Percentiles rank a stretch among this genome's conserved stretches.
phyloP scores from a whole-genome alignment of 2,113 vertebrate species.

The Tetrao urogallus region DNA sequence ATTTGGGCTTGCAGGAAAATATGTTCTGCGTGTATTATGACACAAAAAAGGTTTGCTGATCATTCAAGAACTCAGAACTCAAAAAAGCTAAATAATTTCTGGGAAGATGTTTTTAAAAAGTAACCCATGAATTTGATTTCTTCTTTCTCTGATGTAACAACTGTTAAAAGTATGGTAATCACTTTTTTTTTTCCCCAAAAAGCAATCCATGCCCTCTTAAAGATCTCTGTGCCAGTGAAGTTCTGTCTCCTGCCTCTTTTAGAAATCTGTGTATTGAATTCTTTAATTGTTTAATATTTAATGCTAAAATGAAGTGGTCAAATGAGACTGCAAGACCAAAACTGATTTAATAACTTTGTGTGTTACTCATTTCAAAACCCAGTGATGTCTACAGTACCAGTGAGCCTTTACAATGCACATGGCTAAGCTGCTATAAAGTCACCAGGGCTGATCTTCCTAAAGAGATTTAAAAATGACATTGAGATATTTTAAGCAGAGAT shows the following conservation, averaged over 20 bases:
- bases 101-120: conserved; percentile 3
- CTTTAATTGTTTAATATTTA: conserved; percentile 42
- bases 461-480: conserved; percentile 71
- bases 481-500: conserved; percentile 71
- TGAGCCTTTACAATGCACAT: conserved; percentile 60
- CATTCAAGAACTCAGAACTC: not conserved
- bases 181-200: not conserved
- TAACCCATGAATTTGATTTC: conserved; percentile 8
- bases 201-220: not conserved
- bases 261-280: conserved; percentile 34
- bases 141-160: conserved; percentile 12
- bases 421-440: conserved; percentile 70
- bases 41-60: conserved; percentile 4
- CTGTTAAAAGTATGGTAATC: conserved; percentile 18
- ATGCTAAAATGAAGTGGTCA: conserved; percentile 13
- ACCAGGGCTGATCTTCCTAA: conserved; percentile 69
- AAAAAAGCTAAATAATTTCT: not conserved
- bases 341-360: conserved; percentile 72
- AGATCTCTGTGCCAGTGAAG: not conserved
- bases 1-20: conserved; percentile 40
- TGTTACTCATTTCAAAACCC: conserved; percentile 54
- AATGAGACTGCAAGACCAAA: conserved; percentile 30
- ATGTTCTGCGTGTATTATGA: conserved; percentile 5
- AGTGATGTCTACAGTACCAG: conserved; percentile 33
- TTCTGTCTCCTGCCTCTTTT: conserved; percentile 11